These are phyloP conservation scores for Pelvicachromis taeniatus DNA, from an alignment of 2,113 vertebrate genomes.

Conservation along the genomic window DNA sequence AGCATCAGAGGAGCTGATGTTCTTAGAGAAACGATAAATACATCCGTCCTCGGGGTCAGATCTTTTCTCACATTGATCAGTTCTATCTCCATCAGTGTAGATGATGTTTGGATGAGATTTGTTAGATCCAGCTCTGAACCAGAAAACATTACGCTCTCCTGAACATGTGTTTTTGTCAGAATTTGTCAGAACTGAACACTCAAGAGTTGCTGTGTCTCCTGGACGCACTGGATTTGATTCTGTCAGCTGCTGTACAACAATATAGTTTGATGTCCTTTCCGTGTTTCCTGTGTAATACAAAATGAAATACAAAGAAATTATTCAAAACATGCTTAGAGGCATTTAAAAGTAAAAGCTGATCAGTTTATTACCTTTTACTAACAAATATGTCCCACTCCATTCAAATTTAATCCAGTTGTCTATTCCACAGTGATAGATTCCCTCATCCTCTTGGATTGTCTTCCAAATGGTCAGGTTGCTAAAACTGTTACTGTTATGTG, in stretches of 20 bases:
- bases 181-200: slow-evolving; percentile 20
- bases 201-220: slow-evolving; percentile 10
- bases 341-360: background rate
- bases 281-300: background rate
- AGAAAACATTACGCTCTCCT: slow-evolving; percentile 3
- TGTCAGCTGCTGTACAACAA: background rate
- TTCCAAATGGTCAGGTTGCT: slow-evolving; percentile 2
- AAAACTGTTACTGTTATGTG: background rate
- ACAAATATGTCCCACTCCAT: background rate
- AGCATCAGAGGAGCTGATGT: background rate
- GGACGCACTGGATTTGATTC: background rate
- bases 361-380: background rate
- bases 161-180: background rate
- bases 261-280: background rate
- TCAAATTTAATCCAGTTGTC: background rate
- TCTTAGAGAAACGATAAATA: background rate
- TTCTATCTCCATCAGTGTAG: background rate
- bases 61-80: background rate
- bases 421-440: too few species aligned
- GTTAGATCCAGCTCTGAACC: slow-evolving; percentile 6
- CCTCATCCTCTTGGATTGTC: background rate
- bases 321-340: too few species aligned
- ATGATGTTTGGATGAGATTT: background rate
- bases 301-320: too few species aligned
- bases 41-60: background rate